Evolutionary conservation across 2,888 invertebrate genomes (phyloP).

Genomic region (Bugula neritina): DNA sequence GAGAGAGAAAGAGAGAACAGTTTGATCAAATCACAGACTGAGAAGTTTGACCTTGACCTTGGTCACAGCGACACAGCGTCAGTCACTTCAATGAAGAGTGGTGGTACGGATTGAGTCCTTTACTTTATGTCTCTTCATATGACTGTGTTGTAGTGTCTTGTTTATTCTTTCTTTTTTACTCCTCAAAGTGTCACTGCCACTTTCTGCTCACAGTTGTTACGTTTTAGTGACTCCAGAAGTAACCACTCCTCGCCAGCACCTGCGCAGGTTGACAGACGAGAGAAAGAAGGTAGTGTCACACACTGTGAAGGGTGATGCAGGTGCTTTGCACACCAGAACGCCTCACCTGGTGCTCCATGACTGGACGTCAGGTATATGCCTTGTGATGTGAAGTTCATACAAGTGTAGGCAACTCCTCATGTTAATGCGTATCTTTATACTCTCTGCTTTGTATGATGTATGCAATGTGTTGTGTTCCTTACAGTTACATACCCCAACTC

Average conservation of each 20-base stretch:
- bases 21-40: constrained; percentile 11
- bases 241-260: constrained; percentile 4
- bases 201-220: neutral
- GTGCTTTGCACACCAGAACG: no score
- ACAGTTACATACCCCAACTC: no score
- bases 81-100: neutral
- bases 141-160: no score
- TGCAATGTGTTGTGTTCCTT: no score
- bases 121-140: no score
- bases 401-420: no score
- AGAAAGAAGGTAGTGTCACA: constrained; percentile 20
- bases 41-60: neutral
- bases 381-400: no score
- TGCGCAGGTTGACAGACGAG: constrained; percentile 6
- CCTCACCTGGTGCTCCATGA: no score
- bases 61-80: neutral
- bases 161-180: no score
- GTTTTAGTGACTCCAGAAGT: no score
- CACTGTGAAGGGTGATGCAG: neutral
- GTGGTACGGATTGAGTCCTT: neutral
- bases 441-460: neutral
- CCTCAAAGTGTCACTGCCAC: neutral
- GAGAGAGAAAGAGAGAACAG: constrained; percentile 40
- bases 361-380: no score
- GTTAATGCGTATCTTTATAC: neutral